A percentile compares a stretch with the other conserved stretches of the same genome.
phyloP scores from a whole-genome alignment of 2,113 vertebrate species.

The Plestiodon gilberti region DNA sequence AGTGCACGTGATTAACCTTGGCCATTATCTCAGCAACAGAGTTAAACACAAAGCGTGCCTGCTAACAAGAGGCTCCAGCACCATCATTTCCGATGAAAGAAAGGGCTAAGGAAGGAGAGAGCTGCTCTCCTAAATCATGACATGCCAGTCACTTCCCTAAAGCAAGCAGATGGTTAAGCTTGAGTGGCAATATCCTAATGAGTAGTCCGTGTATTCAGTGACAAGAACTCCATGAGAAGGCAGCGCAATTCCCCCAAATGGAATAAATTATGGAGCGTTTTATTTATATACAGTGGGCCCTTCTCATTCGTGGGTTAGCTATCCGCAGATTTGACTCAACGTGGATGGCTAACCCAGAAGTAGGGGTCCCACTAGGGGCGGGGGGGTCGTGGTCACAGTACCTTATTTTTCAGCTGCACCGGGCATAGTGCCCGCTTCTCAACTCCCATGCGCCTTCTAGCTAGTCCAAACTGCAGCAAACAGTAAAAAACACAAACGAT shows the following conservation, averaged over 20 bases:
- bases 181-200: conserved; percentile 39
- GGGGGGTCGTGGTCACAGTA: no score
- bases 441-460: no score
- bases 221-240: conserved; percentile 6
- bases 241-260: neutral
- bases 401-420: no score
- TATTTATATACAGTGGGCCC: no score
- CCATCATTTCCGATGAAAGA: neutral
- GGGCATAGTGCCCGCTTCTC: no score
- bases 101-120: neutral
- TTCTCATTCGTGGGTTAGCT: no score
- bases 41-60: neutral
- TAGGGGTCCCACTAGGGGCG: no score
- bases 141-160: neutral
- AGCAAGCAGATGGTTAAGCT: neutral
- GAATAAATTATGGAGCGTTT: neutral
- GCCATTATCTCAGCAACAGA: neutral
- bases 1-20: neutral
- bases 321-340: no score
- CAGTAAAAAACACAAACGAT: no score
- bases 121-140: neutral
- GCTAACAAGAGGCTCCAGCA: accelerated
- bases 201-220: conserved; percentile 14
- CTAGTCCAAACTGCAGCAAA: no score
- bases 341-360: no score